These are phyloP conservation scores for Baronia brevicornis DNA, from an alignment of 2,888 invertebrate genomes.

Conservation along the genomic window DNA sequence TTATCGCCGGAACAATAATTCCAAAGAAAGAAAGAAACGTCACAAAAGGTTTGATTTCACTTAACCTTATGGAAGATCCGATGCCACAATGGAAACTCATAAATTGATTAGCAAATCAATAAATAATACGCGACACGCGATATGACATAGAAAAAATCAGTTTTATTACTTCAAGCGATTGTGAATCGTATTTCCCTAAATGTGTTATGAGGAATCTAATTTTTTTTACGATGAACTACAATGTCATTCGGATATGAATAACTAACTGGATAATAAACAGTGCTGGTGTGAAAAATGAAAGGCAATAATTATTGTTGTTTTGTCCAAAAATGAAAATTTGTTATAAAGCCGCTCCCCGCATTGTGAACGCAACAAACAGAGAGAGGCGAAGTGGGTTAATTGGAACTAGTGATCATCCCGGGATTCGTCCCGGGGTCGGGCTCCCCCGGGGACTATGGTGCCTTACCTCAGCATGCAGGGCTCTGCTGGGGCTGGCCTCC, in stretches of 20 bases:
- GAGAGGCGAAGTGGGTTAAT: too few species aligned
- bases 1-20: conserved; percentile 26
- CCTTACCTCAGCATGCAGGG: too few species aligned
- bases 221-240: conserved; percentile 4
- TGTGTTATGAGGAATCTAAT: conserved; percentile 2
- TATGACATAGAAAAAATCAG: conserved; percentile 21
- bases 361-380: too few species aligned
- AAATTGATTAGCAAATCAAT: conserved; percentile 67
- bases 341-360: conserved; percentile 9
- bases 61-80: conserved; percentile 42
- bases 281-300: conserved; percentile 60
- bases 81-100: conserved; percentile 38
- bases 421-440: too few species aligned
- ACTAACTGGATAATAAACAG: conserved; percentile 23
- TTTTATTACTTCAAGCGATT: conserved; percentile 15
- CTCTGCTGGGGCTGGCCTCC: too few species aligned
- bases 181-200: conserved; percentile 15
- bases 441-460: too few species aligned
- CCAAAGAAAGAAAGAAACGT: conserved; percentile 13
- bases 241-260: conserved; percentile 13
- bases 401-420: too few species aligned
- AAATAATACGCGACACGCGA: conserved; percentile 41
- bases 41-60: conserved; percentile 40
- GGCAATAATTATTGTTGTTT: conserved; percentile 21
- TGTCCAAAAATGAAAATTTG: conserved; percentile 19